Percentiles rank a stretch among this genome's conserved stretches.
Evolutionary conservation across 2,113 vertebrate species (phyloP).

Genomic region (Equus quagga): DNA sequence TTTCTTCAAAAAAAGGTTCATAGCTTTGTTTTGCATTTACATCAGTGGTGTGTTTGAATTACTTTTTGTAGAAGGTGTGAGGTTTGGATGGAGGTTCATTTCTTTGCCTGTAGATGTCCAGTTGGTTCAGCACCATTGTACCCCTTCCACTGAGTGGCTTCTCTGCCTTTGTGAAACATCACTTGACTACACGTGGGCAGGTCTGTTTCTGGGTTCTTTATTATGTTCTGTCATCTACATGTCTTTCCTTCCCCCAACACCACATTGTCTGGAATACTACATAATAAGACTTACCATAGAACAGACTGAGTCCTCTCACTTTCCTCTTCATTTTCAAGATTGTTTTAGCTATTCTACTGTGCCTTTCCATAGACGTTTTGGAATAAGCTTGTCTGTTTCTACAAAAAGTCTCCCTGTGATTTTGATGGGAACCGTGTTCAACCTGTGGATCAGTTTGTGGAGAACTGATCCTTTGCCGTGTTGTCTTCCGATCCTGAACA

Average conservation of each 20-base stretch:
- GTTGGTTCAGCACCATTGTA: rapidly evolving
- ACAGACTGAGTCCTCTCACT: rapidly evolving
- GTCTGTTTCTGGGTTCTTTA: not conserved
- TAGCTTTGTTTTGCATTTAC: not conserved
- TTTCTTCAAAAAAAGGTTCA: not conserved
- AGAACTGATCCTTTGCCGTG: rapidly evolving
- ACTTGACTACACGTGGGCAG: rapidly evolving
- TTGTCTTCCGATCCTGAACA: not conserved
- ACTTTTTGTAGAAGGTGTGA: not conserved
- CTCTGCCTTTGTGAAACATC: rapidly evolving
- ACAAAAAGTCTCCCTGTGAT: rapidly evolving
- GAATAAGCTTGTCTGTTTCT: rapidly evolving
- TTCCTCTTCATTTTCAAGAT: no score
- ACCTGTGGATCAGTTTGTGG: rapidly evolving
- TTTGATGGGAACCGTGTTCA: not conserved
- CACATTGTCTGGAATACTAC: rapidly evolving
- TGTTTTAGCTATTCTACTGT: rapidly evolving
- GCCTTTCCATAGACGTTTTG: rapidly evolving
- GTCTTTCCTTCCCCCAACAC: no score
- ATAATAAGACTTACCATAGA: rapidly evolving
- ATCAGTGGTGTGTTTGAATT: not conserved
- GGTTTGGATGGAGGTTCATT: not conserved
- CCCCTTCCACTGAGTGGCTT: rapidly evolving
- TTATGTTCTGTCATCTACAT: rapidly evolving
- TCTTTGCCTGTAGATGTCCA: not conserved